phyloP scores from a whole-genome alignment of 2,113 vertebrate species.

The Ictalurus furcatus region DNA sequence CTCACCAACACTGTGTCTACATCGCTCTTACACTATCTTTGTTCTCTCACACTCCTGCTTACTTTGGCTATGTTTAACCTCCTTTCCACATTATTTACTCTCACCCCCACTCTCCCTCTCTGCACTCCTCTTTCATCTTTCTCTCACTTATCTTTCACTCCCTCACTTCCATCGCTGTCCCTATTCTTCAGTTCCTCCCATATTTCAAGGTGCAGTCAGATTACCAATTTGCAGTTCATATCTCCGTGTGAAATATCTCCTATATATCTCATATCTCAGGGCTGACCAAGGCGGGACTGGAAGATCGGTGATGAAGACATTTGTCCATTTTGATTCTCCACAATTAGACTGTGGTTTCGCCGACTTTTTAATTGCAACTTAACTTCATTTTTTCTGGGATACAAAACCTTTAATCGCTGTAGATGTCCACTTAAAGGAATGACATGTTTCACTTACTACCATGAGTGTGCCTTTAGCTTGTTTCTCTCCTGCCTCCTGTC shows the following conservation, averaged over 20 bases:
- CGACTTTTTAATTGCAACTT: neutral
- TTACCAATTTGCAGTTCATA: neutral
- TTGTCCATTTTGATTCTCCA: no score
- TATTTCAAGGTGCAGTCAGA: neutral
- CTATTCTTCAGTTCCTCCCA: neutral
- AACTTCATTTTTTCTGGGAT: neutral
- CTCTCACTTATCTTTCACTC: neutral
- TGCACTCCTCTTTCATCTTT: neutral
- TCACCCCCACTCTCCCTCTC: neutral
- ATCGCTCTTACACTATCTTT: neutral
- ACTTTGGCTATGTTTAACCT: neutral
- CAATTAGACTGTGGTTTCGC: neutral
- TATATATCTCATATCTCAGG: neutral
- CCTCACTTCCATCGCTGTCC: neutral
- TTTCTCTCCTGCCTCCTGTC: neutral
- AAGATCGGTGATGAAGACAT: neutral
- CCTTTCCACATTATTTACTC: neutral
- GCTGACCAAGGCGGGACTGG: neutral
- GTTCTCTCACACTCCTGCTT: slow-evolving; percentile 10
- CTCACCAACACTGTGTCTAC: neutral
- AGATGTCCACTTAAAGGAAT: neutral
- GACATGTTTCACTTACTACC: neutral
- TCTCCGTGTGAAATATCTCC: neutral
- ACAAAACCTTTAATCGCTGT: neutral
- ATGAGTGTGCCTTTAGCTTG: neutral